phyloP scores from a whole-genome alignment of 2,113 vertebrate genomes.

The Chauna torquata region DNA sequence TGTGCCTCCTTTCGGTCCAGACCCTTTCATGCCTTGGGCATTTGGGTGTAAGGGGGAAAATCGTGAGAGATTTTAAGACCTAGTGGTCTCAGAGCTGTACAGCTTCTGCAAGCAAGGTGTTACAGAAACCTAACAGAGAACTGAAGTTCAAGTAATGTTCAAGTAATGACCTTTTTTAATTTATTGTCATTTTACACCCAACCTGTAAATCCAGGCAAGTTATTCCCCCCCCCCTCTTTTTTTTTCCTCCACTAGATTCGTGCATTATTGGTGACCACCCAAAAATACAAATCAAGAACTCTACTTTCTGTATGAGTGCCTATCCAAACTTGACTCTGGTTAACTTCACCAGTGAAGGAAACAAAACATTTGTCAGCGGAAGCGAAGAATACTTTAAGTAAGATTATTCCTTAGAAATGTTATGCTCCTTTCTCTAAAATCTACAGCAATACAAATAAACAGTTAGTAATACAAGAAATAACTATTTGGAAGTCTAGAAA shows the following conservation, averaged over 20 bases:
- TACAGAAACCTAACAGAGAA: neutral
- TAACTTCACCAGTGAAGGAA: conserved; percentile 85
- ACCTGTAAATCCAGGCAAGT: neutral
- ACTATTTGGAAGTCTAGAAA: neutral
- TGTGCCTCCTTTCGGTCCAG: neutral
- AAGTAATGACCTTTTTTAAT: too few species aligned
- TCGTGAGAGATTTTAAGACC: neutral
- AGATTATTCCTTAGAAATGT: conserved; percentile 48
- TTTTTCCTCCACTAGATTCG: conserved; percentile 79
- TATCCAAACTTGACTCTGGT: conserved; percentile 90
- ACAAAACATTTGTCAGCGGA: conserved; percentile 94
- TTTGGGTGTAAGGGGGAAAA: neutral
- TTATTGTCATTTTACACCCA: neutral
- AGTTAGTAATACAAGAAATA: neutral
- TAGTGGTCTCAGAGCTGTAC: neutral
- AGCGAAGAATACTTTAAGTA: conserved; percentile 99
- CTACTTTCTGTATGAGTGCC: conserved; percentile 91
- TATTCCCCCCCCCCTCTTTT: neutral
- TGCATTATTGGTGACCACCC: conserved; percentile 89
- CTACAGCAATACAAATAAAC: neutral
- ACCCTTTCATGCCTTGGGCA: neutral
- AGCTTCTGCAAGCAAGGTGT: neutral
- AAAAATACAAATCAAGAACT: conserved; percentile 91
- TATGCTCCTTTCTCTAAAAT: neutral
- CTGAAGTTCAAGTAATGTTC: neutral